Base-by-base conservation (phyloP, 2,113 vertebrate species). In the Ornithorhynchus anatinus region DNA sequence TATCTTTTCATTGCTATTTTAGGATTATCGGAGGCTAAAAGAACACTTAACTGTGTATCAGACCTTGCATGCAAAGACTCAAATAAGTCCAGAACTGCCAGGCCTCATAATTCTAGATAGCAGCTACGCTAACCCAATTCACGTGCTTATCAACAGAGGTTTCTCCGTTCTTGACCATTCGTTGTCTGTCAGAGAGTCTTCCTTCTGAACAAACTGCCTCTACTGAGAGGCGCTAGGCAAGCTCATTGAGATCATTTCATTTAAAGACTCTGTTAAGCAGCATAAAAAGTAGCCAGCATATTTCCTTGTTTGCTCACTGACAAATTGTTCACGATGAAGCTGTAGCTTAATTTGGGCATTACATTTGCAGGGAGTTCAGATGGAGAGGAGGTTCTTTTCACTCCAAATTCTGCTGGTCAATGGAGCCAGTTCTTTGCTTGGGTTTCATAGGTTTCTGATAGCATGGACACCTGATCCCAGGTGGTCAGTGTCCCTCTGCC, bases 161-260 rank as follows among this genome's bases (percentile, higher is more conserved):
- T 72, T 70, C 31, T n/a, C n/a, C n/a, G n/a, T 10, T 20, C 27
- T 69, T 71, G 22, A 25, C 10, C 2, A 23, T 75, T 5, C 40
- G 35, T 25, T 23, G 8, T 33, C n/a, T 47, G 25, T 47, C n/a
- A 10, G 11, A 47, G n/a, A 23, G n/a, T 47, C 44, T 47, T 47
- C 44, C 22, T 13, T 47, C 44, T 47, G 44, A 47, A 47, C 11
- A 5, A n/a, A 14, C 25, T 47, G n/a, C 22, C 22, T 13, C 25
- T 47, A 47, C 67, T 33, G 67, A 60, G 73, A 5, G 33, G 33
- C 60, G 78, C 64, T 80, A 20, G 36, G 36, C n/a, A 5, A 57
- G 66, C 51, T 61, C 33, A 60, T 69, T 65, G 51, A 78, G 73
- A 17, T 3, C 53, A 7, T 14, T 5, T 60, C 69, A 76, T 82